Percentiles rank a stretch among this genome's conserved stretches.
These are phyloP conservation scores for Cyrtodaria siliqua DNA, from an alignment of 2,888 invertebrate genomes.

Conservation along the genomic window DNA sequence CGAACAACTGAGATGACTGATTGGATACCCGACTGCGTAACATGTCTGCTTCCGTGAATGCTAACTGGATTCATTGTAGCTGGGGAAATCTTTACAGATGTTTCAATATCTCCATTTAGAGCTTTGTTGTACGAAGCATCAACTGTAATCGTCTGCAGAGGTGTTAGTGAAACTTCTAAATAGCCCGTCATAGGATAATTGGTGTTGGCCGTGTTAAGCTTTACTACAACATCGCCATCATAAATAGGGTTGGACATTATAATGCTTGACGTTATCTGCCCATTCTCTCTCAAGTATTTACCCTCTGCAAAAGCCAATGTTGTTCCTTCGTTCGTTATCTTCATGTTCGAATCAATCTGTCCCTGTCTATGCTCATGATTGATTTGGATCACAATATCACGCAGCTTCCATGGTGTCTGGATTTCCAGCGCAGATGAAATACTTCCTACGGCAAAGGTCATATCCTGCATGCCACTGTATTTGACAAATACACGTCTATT, in stretches of 20 bases:
- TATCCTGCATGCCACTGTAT: slow-evolving; percentile 58
- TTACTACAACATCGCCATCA: slow-evolving; percentile 51
- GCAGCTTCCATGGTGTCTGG: slow-evolving; percentile 58
- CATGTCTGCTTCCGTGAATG: slow-evolving; percentile 17
- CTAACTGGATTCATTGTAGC: slow-evolving; percentile 42
- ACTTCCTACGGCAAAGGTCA: slow-evolving; percentile 43
- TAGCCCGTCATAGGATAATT: slow-evolving; percentile 62
- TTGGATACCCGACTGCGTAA: slow-evolving; percentile 1
- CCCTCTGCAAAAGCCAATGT: slow-evolving; percentile 43
- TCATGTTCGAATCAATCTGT: slow-evolving; percentile 53
- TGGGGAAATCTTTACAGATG: slow-evolving; percentile 31
- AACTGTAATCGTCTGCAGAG: slow-evolving; percentile 24
- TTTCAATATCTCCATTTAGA: slow-evolving; percentile 24
- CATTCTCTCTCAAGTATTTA: slow-evolving; percentile 53
- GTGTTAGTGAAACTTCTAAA: slow-evolving; percentile 60
- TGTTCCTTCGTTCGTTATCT: slow-evolving; percentile 44
- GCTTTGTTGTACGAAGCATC: slow-evolving; percentile 29
- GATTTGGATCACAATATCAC: slow-evolving; percentile 59
- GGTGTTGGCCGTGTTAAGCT: slow-evolving; percentile 48
- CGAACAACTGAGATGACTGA: slow-evolving; percentile 8
- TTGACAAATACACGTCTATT: slow-evolving; percentile 49
- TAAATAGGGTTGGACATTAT: slow-evolving; percentile 51
- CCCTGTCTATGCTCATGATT: slow-evolving; percentile 68
- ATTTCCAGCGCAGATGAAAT: slow-evolving; percentile 58
- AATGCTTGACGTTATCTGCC: slow-evolving; percentile 48